Percentiles rank a stretch among this genome's conserved stretches.
Conservation (phyloP, 1,140 invertebrate genomes). For the Paralvinella palmiformis region DNA sequence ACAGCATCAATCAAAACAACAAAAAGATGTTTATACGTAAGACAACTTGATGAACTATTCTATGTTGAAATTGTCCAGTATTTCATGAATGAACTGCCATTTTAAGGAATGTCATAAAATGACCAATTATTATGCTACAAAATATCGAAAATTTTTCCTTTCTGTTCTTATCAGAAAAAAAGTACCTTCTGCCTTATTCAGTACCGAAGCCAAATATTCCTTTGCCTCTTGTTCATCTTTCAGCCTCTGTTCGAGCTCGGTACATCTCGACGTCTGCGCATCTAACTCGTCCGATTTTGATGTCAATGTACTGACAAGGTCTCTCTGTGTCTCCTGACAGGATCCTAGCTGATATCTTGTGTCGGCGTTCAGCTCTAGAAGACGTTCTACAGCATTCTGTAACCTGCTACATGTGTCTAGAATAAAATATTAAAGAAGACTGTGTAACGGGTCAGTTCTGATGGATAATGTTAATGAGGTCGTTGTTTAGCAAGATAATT, state of each 20-base stretch:
- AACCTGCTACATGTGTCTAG: constrained; percentile 39
- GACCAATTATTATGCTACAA: no score
- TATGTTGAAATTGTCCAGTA: no score
- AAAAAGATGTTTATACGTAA: no score
- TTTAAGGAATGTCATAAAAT: no score
- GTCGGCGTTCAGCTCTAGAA: constrained; percentile 41
- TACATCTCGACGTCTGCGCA: constrained; percentile 19
- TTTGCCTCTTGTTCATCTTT: constrained; percentile 36
- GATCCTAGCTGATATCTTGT: constrained; percentile 39
- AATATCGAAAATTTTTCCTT: no score
- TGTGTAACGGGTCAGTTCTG: no score
- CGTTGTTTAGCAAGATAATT: no score
- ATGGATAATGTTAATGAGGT: no score
- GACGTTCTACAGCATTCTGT: constrained; percentile 32
- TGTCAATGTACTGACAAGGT: constrained; percentile 30
- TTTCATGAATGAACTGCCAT: no score
- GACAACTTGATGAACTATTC: no score
- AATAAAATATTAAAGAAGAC: not conserved
- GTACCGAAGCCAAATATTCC: constrained; percentile 41
- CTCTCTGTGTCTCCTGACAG: constrained; percentile 32
- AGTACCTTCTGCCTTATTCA: constrained; percentile 47
- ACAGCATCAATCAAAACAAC: no score
- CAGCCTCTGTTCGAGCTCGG: constrained; percentile 38
- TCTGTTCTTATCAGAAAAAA: no score
- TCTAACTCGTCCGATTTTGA: constrained; percentile 25